Evolutionary conservation across 2,113 vertebrate genomes (phyloP).

Genomic region (Strix aluco): DNA sequence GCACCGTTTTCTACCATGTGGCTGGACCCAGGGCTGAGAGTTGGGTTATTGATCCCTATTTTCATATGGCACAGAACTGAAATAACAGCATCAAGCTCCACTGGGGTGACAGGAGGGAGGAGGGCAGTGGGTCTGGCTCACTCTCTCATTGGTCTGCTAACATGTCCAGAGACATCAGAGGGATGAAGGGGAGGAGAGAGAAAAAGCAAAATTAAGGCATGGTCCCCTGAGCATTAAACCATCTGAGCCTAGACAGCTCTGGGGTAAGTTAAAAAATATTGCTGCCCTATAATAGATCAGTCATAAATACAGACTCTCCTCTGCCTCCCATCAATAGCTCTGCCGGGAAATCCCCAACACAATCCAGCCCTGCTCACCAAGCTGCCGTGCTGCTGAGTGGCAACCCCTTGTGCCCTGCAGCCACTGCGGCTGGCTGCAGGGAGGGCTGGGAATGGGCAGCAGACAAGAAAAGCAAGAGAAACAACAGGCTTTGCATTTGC

Average conservation of each 20-base stretch:
- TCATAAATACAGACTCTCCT: background rate
- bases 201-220: background rate
- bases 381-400: fast-evolving
- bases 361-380: background rate
- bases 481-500: background rate
- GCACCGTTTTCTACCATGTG: background rate
- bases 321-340: background rate
- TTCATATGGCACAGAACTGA: background rate
- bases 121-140: fast-evolving
- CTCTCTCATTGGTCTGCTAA: background rate
- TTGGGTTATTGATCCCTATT: background rate
- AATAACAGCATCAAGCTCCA: background rate
- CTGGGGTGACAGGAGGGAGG: background rate
- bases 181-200: background rate
- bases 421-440: background rate
- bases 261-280: background rate
- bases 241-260: background rate
- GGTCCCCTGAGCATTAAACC: background rate
- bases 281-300: background rate
- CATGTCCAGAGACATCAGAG: background rate
- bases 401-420: fast-evolving
- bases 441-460: background rate
- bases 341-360: fast-evolving
- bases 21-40: background rate
- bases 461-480: background rate